Percentiles rank a stretch among this genome's conserved stretches.
Conservation (phyloP, 2,888 invertebrate species). For the Dastarcus helophoroides region DNA sequence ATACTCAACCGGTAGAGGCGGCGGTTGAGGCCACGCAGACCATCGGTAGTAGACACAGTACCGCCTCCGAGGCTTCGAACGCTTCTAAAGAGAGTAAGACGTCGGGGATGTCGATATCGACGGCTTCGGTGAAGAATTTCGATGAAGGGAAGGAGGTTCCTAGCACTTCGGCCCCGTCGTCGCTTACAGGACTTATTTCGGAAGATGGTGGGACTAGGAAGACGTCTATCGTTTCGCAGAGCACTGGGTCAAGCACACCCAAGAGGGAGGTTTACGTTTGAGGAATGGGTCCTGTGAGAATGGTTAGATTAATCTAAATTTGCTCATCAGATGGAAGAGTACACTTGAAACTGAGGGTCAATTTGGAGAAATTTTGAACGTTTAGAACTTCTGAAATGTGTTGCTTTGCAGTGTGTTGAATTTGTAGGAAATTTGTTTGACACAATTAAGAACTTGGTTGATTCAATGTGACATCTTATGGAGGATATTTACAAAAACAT, state of each 20-base stretch:
- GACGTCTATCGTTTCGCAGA: slow-evolving; percentile 36
- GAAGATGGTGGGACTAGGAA: slow-evolving; percentile 34
- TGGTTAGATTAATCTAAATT: too few species aligned
- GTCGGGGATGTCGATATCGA: slow-evolving; percentile 30
- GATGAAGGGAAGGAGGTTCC: slow-evolving; percentile 19
- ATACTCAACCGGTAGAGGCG: slow-evolving; percentile 23
- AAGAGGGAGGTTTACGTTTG: slow-evolving; percentile 48
- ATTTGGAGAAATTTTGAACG: too few species aligned
- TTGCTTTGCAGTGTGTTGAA: too few species aligned
- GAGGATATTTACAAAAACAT: too few species aligned
- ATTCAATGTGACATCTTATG: too few species aligned
- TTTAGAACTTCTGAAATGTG: too few species aligned
- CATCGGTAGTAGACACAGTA: slow-evolving; percentile 27
- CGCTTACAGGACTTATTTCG: slow-evolving; percentile 18
- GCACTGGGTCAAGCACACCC: slow-evolving; percentile 28
- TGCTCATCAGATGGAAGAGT: too few species aligned
- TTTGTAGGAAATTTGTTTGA: too few species aligned
- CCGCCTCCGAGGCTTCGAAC: slow-evolving; percentile 29
- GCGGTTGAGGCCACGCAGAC: background rate
- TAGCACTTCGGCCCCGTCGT: slow-evolving; percentile 22
- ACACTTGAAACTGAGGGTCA: too few species aligned
- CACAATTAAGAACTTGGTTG: too few species aligned
- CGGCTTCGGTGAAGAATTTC: slow-evolving; percentile 21
- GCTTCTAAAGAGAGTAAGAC: slow-evolving; percentile 30
- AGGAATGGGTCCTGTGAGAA: too few species aligned